Evolutionary conservation across 2,797 vertebrate species (phyloP).

Genomic region (Ctenochaetus hawaiiensis): DNA sequence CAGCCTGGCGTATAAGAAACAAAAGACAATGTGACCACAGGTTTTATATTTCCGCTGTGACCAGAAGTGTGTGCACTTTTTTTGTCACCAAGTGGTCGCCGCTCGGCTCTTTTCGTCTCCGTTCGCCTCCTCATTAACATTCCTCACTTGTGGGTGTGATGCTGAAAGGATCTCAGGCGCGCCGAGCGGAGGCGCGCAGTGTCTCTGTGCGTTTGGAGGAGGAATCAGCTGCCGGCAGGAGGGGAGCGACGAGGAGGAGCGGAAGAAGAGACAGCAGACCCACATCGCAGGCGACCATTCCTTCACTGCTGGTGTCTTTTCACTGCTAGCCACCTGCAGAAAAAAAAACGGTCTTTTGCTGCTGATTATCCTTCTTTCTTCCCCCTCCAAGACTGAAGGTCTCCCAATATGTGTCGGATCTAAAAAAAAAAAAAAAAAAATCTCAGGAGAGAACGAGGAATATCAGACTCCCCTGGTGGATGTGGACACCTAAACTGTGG

Average conservation of each 20-base stretch:
- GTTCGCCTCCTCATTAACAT: slow-evolving; percentile 79
- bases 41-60: too few relatives aligned
- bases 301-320: slow-evolving; percentile 66
- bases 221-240: slow-evolving; percentile 81
- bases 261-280: slow-evolving; percentile 60
- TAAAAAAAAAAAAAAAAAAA: slow-evolving; percentile 64
- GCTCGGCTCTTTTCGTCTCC: slow-evolving; percentile 71
- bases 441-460: slow-evolving; percentile 73
- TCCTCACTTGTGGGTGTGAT: slow-evolving; percentile 80
- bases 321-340: slow-evolving; percentile 66
- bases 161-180: slow-evolving; percentile 74
- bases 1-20: neutral
- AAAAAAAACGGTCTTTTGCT: slow-evolving; percentile 27
- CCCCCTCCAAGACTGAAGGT: slow-evolving; percentile 28
- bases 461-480: slow-evolving; percentile 85
- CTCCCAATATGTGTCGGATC: slow-evolving; percentile 88
- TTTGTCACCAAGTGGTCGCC: slow-evolving; percentile 27
- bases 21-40: neutral
- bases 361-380: slow-evolving; percentile 26
- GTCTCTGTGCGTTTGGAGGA: slow-evolving; percentile 84
- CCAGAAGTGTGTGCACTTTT: neutral
- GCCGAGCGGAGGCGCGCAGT: slow-evolving; percentile 76
- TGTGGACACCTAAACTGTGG: slow-evolving; percentile 89
- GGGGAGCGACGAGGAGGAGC: slow-evolving; percentile 74
- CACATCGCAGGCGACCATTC: slow-evolving; percentile 71